Evolutionary conservation across 2,113 vertebrate genomes (phyloP), one percentile per base, ranked within the genome.

Genomic region (Pholis gunnellus): DNA sequence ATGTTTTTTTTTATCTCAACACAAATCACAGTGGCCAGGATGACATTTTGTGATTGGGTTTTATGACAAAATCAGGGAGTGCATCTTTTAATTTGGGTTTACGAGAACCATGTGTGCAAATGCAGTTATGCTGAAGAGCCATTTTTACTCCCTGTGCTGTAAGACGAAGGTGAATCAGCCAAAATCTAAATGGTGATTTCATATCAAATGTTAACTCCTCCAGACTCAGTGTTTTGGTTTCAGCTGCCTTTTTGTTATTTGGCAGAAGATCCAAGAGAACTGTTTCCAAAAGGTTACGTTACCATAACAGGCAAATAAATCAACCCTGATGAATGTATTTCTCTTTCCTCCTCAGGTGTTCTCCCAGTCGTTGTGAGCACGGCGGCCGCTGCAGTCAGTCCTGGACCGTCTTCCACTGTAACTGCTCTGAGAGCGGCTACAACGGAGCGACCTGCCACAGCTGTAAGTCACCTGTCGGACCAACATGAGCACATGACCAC

Each of bases 341-440:
- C 44, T 71, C 27, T 42, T 46, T 36, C 57, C 66, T 10, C 29
- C 82, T 69, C 86, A 98, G 97, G 88, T 99, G 97, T 85, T 96
- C 96, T n/a, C 97, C 97, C 59, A 98, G 96, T 91, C 97, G 95
- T 0, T 99, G 97, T 88, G 98, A 99, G 84, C 98, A 99, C 0
- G 96, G 97, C 1, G 97, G 98, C 14, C 93, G 86, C 69, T 99
- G 98, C 82, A 96, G 95, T 44, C 98, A 99, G 89, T 96, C 97
- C 44, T 99, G 98, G 98, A 96, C 92, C 57, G 87, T 72, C 65
- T 99, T 99, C 72, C 96, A 97, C 87, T 99, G 98, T 70, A 95
- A 96, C 90, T 99, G 98, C 83, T 91, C 95, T 0, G 85, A 92
- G 82, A 97, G 96, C 5, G 97, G 97, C 9, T 99, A 99, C 93